These are phyloP conservation scores for Cryptoprocta ferox DNA, from an alignment of 2,797 vertebrate genomes.

Conservation along the genomic window DNA sequence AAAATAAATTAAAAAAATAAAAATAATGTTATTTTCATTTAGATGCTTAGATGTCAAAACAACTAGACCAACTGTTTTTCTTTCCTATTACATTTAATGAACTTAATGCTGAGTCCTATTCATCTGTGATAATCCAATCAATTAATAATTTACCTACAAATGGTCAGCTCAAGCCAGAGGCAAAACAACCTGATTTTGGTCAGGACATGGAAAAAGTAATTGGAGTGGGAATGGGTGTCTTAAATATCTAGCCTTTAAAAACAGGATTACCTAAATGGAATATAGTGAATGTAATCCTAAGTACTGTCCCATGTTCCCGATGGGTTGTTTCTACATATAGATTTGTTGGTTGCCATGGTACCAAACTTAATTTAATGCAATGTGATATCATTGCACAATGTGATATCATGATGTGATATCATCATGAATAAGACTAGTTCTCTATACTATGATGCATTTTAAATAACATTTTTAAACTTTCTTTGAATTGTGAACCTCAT, in stretches of 20 bases:
- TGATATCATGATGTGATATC: too few relatives aligned
- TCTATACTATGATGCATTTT: background rate
- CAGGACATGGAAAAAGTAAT: constrained; percentile 41
- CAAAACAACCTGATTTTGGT: constrained; percentile 54
- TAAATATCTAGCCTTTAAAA: constrained; percentile 55
- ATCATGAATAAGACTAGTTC: background rate
- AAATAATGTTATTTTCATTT: constrained; percentile 18
- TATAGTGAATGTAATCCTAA: constrained; percentile 20
- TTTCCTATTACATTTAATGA: constrained; percentile 59
- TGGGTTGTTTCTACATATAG: constrained; percentile 12
- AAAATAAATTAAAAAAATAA: too few relatives aligned
- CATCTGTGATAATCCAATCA: constrained; percentile 64
- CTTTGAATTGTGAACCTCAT: constrained; percentile 43
- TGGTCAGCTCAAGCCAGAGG: constrained; percentile 47
- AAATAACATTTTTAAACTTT: constrained; percentile 38
- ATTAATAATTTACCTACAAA: constrained; percentile 72
- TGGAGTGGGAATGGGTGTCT: constrained; percentile 22
- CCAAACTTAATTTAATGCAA: constrained; percentile 38
- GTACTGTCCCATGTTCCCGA: background rate
- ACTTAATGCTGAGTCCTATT: constrained; percentile 13
- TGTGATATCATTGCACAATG: too few relatives aligned
- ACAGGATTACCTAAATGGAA: constrained; percentile 40
- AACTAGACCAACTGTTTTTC: background rate
- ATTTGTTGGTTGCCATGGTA: constrained; percentile 6
- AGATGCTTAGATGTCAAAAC: constrained; percentile 27